phyloP scores from a whole-genome alignment of 1,140 invertebrate species.

The Muscidifurax raptorellus region DNA sequence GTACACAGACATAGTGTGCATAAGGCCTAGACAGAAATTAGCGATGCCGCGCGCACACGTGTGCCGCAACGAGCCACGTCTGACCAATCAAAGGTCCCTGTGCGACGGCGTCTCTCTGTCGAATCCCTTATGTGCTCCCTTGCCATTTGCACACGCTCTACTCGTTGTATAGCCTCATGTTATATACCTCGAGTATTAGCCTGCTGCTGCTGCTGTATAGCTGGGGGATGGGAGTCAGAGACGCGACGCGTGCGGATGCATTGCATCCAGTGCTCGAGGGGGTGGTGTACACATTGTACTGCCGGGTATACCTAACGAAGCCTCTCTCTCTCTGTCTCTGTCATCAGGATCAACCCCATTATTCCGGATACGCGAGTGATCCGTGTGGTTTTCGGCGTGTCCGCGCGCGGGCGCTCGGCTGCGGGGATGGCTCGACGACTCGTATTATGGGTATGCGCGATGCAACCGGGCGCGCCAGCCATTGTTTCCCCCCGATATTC shows the following conservation, averaged over 20 bases:
- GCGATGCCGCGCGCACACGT: constrained; percentile 57
- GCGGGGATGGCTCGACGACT: neutral
- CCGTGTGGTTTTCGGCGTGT: neutral
- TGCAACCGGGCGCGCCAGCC: constrained; percentile 34
- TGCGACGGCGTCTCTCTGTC: constrained; percentile 24
- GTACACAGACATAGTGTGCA: neutral
- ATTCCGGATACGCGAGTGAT: constrained; percentile 41
- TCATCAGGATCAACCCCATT: constrained; percentile 35
- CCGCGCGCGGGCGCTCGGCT: too few species aligned
- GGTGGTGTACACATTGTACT: neutral
- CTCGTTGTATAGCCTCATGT: neutral
- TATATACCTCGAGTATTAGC: neutral
- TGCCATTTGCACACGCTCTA: constrained; percentile 9
- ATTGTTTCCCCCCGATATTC: constrained; percentile 45
- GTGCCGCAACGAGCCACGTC: constrained; percentile 53
- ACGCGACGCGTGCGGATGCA: neutral
- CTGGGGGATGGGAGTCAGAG: neutral
- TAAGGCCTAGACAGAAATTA: constrained; percentile 56
- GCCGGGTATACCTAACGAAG: neutral
- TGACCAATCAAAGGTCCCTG: constrained; percentile 60
- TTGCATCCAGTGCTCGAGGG: neutral
- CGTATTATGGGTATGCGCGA: neutral
- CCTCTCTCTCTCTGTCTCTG: neutral
- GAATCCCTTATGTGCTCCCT: constrained; percentile 25
- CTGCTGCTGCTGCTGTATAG: neutral